Evolutionary conservation across 1,140 invertebrate species (phyloP).

Genomic region (Microplitis mediator): DNA sequence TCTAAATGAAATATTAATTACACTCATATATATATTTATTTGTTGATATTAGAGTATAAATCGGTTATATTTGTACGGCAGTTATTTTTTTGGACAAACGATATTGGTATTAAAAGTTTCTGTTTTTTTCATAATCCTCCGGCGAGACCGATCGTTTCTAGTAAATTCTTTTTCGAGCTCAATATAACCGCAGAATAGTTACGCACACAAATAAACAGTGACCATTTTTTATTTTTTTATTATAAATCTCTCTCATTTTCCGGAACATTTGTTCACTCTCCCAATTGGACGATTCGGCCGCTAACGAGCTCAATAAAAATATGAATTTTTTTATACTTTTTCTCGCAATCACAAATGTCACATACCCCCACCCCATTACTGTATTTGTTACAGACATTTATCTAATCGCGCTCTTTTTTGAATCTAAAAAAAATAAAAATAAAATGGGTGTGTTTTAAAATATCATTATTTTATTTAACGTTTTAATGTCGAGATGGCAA

Average conservation of each 20-base stretch:
- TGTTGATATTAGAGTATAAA: neutral
- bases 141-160: constrained; percentile 11
- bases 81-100: constrained; percentile 10
- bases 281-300: constrained; percentile 32
- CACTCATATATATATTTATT: neutral
- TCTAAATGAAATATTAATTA: too few relatives aligned
- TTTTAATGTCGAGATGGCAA: neutral
- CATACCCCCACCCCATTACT: neutral
- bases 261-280: neutral
- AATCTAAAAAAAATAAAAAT: neutral
- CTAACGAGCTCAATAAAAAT: constrained; percentile 55
- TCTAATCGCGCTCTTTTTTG: neutral
- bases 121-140: constrained; percentile 24
- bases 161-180: neutral
- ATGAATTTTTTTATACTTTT: constrained; percentile 39
- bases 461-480: too few relatives aligned
- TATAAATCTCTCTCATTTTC: neutral
- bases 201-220: neutral
- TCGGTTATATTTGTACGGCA: neutral
- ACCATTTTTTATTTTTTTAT: neutral
- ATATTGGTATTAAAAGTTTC: neutral
- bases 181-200: constrained; percentile 29
- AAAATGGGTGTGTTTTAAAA: too few relatives aligned
- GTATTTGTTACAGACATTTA: neutral
- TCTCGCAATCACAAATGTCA: constrained; percentile 49